A percentile compares a stretch with the other conserved stretches of the same genome.
These are phyloP conservation scores for Drosophila tsacasi DNA, from an alignment of 1,140 invertebrate species.

Conservation along the genomic window DNA sequence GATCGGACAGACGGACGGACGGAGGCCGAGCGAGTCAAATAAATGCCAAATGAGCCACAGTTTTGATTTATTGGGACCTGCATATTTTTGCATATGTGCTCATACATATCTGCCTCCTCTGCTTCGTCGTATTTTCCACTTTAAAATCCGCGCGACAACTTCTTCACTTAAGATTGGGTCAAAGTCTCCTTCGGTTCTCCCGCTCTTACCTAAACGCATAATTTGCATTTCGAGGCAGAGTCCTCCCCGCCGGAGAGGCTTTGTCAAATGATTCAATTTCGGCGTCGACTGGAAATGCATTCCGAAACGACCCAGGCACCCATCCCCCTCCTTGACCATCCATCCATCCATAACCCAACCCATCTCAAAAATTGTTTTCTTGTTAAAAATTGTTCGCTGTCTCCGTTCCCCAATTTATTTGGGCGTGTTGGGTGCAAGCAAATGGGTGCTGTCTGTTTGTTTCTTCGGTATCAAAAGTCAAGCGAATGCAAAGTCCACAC, in stretches of 20 bases:
- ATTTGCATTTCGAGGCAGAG: slow-evolving; percentile 66
- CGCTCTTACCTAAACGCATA: slow-evolving; percentile 67
- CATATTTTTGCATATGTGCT: slow-evolving; percentile 45
- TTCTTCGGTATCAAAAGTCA: slow-evolving; percentile 47
- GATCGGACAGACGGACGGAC: neutral
- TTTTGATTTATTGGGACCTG: slow-evolving; percentile 57
- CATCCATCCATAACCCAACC: slow-evolving; percentile 13
- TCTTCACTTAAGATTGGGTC: slow-evolving; percentile 43
- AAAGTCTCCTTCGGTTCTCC: slow-evolving; percentile 15
- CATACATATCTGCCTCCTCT: neutral
- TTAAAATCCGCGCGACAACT: slow-evolving; percentile 19
- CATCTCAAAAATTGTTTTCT: slow-evolving; percentile 49
- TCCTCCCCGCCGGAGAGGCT: slow-evolving; percentile 41
- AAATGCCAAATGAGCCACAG: slow-evolving; percentile 54
- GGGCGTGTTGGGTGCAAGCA: slow-evolving; percentile 48
- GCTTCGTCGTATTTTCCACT: neutral
- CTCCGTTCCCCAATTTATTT: slow-evolving; percentile 32
- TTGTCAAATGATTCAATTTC: slow-evolving; percentile 81
- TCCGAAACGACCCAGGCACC: slow-evolving; percentile 19
- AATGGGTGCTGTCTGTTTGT: slow-evolving; percentile 13
- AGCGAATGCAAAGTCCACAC: slow-evolving; percentile 53
- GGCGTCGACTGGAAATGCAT: slow-evolving; percentile 69
- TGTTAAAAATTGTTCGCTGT: slow-evolving; percentile 49
- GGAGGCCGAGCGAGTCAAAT: slow-evolving; percentile 25
- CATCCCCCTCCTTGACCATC: neutral